Conservation (phyloP, 2,113 vertebrate species). For the Sylvietta virens region DNA sequence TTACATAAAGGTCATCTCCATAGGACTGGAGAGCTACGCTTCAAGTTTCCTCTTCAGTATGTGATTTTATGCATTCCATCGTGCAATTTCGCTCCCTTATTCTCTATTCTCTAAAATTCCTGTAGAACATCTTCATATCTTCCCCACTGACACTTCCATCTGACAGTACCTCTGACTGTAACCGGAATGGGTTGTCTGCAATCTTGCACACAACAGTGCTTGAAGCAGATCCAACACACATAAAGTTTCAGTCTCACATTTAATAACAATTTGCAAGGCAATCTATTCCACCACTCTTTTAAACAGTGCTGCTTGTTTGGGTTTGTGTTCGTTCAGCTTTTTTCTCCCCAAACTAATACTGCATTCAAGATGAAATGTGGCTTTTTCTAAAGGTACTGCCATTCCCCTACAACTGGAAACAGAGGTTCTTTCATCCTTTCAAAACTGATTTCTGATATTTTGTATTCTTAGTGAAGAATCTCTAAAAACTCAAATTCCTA, state of each 20-base stretch:
- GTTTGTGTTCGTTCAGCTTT: background rate
- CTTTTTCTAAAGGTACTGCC: background rate
- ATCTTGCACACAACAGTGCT: background rate
- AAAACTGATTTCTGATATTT: background rate
- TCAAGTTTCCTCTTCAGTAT: background rate
- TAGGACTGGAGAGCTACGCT: background rate
- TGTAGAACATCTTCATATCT: background rate
- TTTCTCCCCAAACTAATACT: background rate
- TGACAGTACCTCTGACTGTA: background rate
- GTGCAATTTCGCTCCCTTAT: background rate
- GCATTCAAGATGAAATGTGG: background rate
- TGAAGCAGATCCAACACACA: background rate
- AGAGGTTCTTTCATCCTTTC: background rate
- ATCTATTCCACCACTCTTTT: background rate
- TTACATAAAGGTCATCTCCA: conserved; percentile 29
- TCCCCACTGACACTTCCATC: background rate
- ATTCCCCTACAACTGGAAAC: background rate
- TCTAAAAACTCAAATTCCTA: background rate
- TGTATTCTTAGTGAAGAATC: background rate
- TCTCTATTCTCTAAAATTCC: background rate
- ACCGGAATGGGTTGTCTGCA: background rate
- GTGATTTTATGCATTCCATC: background rate
- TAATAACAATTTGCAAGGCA: background rate
- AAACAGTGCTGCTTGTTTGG: background rate
- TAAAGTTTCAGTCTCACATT: background rate